Evolutionary conservation across 2,113 vertebrate species (phyloP).

Genomic region (Pollachius pollachius): DNA sequence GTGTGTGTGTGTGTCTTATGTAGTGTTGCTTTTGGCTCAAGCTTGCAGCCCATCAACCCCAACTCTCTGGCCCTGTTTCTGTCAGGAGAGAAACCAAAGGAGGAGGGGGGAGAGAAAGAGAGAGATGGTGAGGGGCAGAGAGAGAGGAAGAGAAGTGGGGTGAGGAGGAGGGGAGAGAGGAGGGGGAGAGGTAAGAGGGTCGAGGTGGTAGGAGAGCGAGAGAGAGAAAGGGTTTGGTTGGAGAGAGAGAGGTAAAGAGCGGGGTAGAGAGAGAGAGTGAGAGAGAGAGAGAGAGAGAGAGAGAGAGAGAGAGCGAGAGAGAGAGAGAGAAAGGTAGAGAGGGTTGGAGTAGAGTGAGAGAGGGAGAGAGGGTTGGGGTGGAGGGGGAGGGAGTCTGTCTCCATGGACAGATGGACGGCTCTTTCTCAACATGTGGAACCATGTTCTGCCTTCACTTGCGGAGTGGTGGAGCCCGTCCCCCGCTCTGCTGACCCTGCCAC

Average conservation of each 20-base stretch:
- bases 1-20: too few relatives aligned
- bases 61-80: constrained; percentile 72
- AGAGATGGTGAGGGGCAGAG: not conserved
- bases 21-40: constrained; percentile 70
- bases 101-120: constrained; percentile 56
- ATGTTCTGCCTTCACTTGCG: constrained; percentile 92
- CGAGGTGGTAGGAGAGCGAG: too few relatives aligned
- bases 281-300: constrained; percentile 36
- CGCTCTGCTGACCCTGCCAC: constrained; percentile 70
- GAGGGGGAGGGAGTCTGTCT: constrained; percentile 59
- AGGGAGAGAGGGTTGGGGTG: constrained; percentile 8
- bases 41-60: constrained; percentile 72
- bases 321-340: constrained; percentile 24
- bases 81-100: constrained; percentile 75
- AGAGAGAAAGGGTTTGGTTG: not conserved
- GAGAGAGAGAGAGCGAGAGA: constrained; percentile 20
- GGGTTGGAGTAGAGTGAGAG: constrained; percentile 37
- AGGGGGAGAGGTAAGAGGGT: not conserved
- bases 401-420: constrained; percentile 79
- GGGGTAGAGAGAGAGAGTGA: constrained; percentile 51
- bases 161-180: not conserved
- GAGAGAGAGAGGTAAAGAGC: not conserved
- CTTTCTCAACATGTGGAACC: constrained; percentile 95
- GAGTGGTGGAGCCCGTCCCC: constrained; percentile 91
- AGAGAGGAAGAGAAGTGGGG: not conserved